Conservation (phyloP, 1,140 invertebrate species). For the Tribolium madens region DNA sequence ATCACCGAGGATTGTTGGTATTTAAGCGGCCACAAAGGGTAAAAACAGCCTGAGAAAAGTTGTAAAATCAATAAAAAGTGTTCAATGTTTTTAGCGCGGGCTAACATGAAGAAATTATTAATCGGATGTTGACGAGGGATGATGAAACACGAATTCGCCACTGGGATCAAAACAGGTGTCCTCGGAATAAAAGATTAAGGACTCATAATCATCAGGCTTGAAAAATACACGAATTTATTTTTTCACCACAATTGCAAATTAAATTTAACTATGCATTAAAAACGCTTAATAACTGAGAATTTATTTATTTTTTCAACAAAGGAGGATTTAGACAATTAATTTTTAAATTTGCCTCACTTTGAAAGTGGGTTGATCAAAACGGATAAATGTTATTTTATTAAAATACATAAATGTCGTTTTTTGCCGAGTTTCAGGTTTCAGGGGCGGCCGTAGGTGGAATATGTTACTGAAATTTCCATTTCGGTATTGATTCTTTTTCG, state of each 20-base stretch:
- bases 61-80: slow-evolving; percentile 1
- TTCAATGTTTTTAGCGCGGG: slow-evolving; percentile 28
- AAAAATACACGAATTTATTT: background rate
- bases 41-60: slow-evolving; percentile 20
- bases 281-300: too few species aligned
- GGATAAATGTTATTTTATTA: background rate
- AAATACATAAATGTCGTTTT: background rate
- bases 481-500: background rate
- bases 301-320: too few species aligned
- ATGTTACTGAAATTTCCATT: background rate
- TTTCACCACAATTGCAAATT: background rate
- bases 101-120: slow-evolving; percentile 27
- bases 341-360: background rate
- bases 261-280: too few species aligned
- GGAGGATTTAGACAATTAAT: background rate
- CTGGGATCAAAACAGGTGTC: slow-evolving; percentile 25
- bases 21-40: background rate
- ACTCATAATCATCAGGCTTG: slow-evolving; percentile 6
- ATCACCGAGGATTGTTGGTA: background rate
- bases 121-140: slow-evolving; percentile 32
- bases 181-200: slow-evolving; percentile 14
- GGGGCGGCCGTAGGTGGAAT: background rate
- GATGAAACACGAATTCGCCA: slow-evolving; percentile 29
- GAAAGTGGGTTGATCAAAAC: background rate
- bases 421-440: too few species aligned